Percentiles rank a stretch among this genome's conserved stretches.
Evolutionary conservation across 2,113 vertebrate genomes (phyloP).

Genomic region (Esox niger): DNA sequence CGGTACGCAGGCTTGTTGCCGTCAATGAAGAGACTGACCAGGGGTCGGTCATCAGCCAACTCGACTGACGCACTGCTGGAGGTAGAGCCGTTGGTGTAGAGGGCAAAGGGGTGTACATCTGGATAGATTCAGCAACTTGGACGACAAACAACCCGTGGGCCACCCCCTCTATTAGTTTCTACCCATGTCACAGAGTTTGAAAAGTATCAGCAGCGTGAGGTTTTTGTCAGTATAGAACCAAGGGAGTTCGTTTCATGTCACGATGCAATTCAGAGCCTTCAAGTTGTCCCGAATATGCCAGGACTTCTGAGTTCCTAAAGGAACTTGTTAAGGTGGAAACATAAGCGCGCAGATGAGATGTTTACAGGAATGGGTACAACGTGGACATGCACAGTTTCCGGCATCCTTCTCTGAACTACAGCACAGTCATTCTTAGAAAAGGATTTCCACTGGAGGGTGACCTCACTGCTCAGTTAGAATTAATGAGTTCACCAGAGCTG

Average conservation of each 20-base stretch:
- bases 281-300: background rate
- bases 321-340: conserved; percentile 43
- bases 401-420: conserved; percentile 12
- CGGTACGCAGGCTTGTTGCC: too few relatives aligned
- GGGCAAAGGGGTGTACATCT: too few relatives aligned
- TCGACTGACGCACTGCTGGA: too few relatives aligned
- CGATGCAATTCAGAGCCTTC: conserved; percentile 6
- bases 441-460: background rate
- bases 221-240: conserved; percentile 41
- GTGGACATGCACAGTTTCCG: background rate
- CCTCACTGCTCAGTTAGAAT: background rate
- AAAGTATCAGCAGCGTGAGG: conserved; percentile 42
- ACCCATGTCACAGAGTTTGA: conserved; percentile 3
- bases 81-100: too few relatives aligned
- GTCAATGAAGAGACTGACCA: too few relatives aligned
- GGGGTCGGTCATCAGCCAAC: too few relatives aligned
- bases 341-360: conserved; percentile 11
- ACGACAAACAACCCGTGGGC: too few relatives aligned
- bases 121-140: too few relatives aligned
- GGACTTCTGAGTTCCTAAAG: conserved; percentile 30
- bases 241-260: conserved; percentile 25
- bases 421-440: conserved; percentile 15
- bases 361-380: background rate
- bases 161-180: background rate
- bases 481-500: conserved; percentile 16